Conservation (phyloP, 1,140 invertebrate genomes). For the Trichonephila clavipes region DNA sequence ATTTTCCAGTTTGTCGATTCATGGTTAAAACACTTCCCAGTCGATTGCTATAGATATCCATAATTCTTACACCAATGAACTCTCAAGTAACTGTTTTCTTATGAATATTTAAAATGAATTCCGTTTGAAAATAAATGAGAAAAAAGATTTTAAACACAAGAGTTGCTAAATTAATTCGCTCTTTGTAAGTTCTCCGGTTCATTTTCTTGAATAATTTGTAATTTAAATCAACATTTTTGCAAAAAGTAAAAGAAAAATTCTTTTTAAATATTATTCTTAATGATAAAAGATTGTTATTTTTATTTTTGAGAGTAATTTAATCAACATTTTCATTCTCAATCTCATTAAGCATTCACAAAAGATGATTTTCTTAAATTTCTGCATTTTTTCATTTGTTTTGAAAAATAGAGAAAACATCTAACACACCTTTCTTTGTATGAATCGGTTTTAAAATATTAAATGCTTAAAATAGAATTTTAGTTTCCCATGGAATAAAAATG, state of each 20-base stretch:
- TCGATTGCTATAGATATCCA: background rate
- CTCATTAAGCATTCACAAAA: background rate
- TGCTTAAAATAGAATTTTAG: no score
- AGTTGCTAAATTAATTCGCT: background rate
- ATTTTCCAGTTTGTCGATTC: background rate
- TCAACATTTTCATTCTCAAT: constrained; percentile 1
- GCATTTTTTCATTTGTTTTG: no score
- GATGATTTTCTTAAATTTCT: background rate
- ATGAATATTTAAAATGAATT: background rate
- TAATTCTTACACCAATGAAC: background rate
- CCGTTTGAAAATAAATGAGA: background rate
- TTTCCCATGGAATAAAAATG: no score
- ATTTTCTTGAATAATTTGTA: constrained; percentile 3
- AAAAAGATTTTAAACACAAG: background rate
- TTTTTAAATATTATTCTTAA: background rate
- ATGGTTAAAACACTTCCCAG: background rate
- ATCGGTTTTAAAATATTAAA: no score
- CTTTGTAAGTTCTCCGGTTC: background rate
- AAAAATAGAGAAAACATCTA: no score
- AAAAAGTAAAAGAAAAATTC: background rate
- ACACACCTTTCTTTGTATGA: no score
- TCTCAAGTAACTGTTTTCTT: background rate
- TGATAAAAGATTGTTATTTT: background rate
- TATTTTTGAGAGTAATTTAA: background rate
- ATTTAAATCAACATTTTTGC: background rate